Evolutionary conservation across 2,888 invertebrate species (phyloP).

Genomic region (Gymnosoma rotundatum): DNA sequence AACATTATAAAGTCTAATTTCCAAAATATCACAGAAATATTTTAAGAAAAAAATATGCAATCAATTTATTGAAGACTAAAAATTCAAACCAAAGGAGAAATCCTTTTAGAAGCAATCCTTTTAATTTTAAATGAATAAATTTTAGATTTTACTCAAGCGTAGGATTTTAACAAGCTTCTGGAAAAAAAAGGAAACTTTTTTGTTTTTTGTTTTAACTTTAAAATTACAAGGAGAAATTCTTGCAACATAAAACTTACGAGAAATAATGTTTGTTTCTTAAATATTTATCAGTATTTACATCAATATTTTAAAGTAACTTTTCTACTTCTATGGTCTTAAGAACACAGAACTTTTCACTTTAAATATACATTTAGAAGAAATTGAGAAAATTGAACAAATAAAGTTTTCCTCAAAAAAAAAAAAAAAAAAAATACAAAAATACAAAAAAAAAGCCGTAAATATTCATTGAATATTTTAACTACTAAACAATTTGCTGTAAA

Average conservation of each 20-base stretch:
- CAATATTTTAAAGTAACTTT: slow-evolving; percentile 38
- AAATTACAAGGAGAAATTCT: neutral
- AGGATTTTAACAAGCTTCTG: slow-evolving; percentile 48
- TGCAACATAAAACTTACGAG: neutral
- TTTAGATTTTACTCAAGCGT: slow-evolving; percentile 38
- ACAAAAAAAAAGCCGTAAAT: slow-evolving; percentile 13
- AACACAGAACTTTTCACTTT: neutral
- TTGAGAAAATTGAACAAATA: slow-evolving; percentile 10
- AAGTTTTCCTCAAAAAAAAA: neutral
- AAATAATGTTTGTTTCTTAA: neutral
- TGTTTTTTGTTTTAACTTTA: neutral
- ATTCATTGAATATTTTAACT: slow-evolving; percentile 63
- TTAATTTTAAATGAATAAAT: neutral
- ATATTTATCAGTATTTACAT: slow-evolving; percentile 43
- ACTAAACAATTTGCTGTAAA: slow-evolving; percentile 26
- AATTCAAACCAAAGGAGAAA: neutral
- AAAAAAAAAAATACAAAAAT: too few species aligned
- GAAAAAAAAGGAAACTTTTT: neutral
- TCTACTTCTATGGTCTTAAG: slow-evolving; percentile 7
- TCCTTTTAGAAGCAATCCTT: neutral
- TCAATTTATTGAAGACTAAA: too few species aligned
- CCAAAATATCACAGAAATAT: too few species aligned
- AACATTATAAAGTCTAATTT: too few species aligned
- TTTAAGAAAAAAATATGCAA: too few species aligned
- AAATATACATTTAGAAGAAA: slow-evolving; percentile 8